Percentiles rank a stretch among this genome's conserved stretches.
Evolutionary conservation across 2,113 vertebrate species (phyloP).

Genomic region (Coregonus clupeaformis): DNA sequence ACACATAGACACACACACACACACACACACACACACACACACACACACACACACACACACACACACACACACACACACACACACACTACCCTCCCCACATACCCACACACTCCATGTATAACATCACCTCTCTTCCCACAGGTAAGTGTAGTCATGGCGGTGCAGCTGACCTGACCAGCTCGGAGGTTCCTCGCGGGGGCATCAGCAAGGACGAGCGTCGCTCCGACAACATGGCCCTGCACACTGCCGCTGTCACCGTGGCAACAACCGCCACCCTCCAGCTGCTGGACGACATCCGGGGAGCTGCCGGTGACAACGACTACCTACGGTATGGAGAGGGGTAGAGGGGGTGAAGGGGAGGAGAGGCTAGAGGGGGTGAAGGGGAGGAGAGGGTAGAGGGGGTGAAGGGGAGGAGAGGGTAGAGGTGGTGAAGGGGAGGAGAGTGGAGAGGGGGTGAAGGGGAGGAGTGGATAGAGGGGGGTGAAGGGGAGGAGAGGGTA

Average conservation of each 20-base stretch:
- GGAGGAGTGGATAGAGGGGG: too few relatives aligned
- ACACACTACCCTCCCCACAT: background rate
- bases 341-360: background rate
- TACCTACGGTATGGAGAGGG: background rate
- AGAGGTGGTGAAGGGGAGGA: too few relatives aligned
- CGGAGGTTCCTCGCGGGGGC: conserved; percentile 55
- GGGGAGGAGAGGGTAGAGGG: background rate
- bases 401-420: too few relatives aligned
- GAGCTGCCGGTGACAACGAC: conserved; percentile 52
- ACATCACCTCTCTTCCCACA: conserved; percentile 24
- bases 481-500: background rate
- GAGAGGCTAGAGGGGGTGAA: too few relatives aligned
- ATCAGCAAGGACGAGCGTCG: conserved; percentile 70
- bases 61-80: too few relatives aligned
- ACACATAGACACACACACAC: too few relatives aligned
- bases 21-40: too few relatives aligned
- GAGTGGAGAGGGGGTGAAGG: too few relatives aligned
- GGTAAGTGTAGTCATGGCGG: conserved; percentile 79
- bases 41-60: too few relatives aligned
- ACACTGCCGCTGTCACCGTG: conserved; percentile 56
- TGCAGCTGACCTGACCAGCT: conserved; percentile 56
- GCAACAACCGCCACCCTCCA: conserved; percentile 60
- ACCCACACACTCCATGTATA: background rate
- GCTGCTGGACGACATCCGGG: conserved; percentile 68
- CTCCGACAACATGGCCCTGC: conserved; percentile 46